Evolutionary conservation across 2,113 vertebrate species (phyloP).

Genomic region (Lucifuga dentata): DNA sequence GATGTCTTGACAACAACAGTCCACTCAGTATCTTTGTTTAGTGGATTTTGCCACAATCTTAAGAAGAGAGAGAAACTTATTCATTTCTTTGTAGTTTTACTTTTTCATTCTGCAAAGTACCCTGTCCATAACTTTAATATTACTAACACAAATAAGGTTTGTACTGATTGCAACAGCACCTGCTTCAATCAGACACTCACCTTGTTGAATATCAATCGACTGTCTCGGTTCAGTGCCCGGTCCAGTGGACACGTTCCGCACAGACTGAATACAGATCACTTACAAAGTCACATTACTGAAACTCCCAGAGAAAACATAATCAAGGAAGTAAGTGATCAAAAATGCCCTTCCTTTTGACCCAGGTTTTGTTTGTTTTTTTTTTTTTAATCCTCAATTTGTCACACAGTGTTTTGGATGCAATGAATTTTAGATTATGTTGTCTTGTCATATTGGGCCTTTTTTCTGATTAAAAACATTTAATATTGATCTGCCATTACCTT

Average conservation of each 20-base stretch:
- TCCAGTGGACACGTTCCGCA: constrained; percentile 19
- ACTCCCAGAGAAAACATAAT: constrained; percentile 1
- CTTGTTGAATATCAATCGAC: constrained; percentile 58
- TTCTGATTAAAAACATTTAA: constrained; percentile 22
- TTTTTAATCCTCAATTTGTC: too few relatives aligned
- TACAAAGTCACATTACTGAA: constrained; percentile 19
- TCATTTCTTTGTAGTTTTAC: constrained; percentile 17
- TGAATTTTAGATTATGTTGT: not conserved
- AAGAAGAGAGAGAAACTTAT: constrained; percentile 6
- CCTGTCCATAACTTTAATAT: constrained; percentile 26
- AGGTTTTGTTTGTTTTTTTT: too few relatives aligned
- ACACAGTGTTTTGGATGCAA: too few relatives aligned
- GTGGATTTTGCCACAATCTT: not conserved
- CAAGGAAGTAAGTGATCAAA: not conserved
- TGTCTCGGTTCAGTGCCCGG: constrained; percentile 11
- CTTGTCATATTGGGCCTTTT: not conserved
- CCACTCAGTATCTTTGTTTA: constrained; percentile 5
- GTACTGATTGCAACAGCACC: constrained; percentile 31
- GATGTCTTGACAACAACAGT: constrained; percentile 31
- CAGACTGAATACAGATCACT: constrained; percentile 58
- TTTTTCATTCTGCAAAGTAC: constrained; percentile 33
- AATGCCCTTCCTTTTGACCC: not conserved
- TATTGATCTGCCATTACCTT: constrained; percentile 51
- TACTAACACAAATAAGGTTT: constrained; percentile 42
- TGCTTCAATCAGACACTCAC: constrained; percentile 53